Base-by-base conservation (phyloP, 2,113 vertebrate species). In the Pedionomus torquatus region DNA sequence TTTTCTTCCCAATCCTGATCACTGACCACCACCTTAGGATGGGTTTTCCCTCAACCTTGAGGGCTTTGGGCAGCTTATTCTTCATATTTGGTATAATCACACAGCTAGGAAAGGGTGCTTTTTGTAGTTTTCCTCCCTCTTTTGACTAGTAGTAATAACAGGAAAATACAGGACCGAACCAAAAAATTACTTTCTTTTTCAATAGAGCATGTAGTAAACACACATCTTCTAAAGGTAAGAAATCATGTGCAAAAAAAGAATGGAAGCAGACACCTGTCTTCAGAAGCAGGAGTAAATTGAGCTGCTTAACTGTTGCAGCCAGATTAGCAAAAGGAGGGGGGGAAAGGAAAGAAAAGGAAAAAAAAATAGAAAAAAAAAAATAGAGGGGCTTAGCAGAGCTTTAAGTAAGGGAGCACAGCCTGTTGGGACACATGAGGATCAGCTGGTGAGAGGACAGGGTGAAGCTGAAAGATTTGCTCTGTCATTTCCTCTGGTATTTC, bases 341-440 rank as follows among this genome's bases (percentile, higher is more conserved):
- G 9, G 7, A 25, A 60, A 60, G 51, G 4, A 7, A 2, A 1
- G 3, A 17, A n/a, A 63, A 55, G 44, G 17, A 7, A 0, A 28
- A 26, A 8, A 1, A 4, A 15, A 19, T 19, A 14, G 4, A 10
- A 6, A 19, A 33, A 54, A 51, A 30, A 14, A 30, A 35, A 5
- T 64, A 31, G 23, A 26, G 14, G 63, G 2, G 8, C 9, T 63
- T 72, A 60, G 23, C 14, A 30, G 10, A 24, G 16, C 13, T 77
- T 76, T 44, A 51, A 74, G 31, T 54, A 72, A 92, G 16, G 28
- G 7, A 92, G 5, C 17, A 52, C 31, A 5, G 24, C 17, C 46
- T 81, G 8, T 31, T 46, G 23, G 28, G 8, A 17, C 37, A 15
- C 5, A 24, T n/a, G 35, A 44, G 70, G 37, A 61, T n/a, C 30